Conservation (phyloP, 2,797 vertebrate species). For the Syngnathus acus region DNA sequence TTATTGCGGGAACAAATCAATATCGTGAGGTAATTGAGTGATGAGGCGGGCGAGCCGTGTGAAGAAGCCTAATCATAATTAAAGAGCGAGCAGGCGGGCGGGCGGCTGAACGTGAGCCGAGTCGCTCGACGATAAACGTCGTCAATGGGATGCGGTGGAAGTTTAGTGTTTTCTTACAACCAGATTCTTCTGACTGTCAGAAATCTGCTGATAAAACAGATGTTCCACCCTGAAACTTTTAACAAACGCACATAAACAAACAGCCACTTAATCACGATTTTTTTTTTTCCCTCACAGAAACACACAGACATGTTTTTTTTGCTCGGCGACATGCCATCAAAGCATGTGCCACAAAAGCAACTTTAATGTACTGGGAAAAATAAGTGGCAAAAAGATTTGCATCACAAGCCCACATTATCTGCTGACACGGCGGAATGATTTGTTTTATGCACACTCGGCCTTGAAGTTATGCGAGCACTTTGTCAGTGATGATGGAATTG, state of each 20-base stretch:
- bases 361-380: constrained; percentile 64
- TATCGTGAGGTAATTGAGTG: constrained; percentile 78
- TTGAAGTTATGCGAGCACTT: constrained; percentile 72
- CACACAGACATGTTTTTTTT: constrained; percentile 15
- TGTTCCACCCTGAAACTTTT: constrained; percentile 39
- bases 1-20: constrained; percentile 76
- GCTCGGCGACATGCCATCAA: constrained; percentile 62
- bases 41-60: constrained; percentile 74
- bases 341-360: constrained; percentile 64
- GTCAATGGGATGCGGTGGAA: constrained; percentile 7
- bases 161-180: constrained; percentile 45
- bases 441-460: constrained; percentile 75
- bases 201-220: constrained; percentile 38
- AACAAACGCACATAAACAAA: constrained; percentile 45
- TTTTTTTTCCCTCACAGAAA: no score
- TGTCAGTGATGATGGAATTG: constrained; percentile 79
- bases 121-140: constrained; percentile 58
- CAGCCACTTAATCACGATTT: constrained; percentile 29
- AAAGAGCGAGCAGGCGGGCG: constrained; percentile 50
- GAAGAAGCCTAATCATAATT: constrained; percentile 78
- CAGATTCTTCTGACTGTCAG: constrained; percentile 23
- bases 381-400: constrained; percentile 75
- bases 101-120: constrained; percentile 55
- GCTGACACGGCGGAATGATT: constrained; percentile 76
- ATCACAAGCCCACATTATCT: constrained; percentile 71